These are phyloP conservation scores for Megalops cyprinoides DNA, from an alignment of 2,797 vertebrate genomes.

Conservation along the genomic window DNA sequence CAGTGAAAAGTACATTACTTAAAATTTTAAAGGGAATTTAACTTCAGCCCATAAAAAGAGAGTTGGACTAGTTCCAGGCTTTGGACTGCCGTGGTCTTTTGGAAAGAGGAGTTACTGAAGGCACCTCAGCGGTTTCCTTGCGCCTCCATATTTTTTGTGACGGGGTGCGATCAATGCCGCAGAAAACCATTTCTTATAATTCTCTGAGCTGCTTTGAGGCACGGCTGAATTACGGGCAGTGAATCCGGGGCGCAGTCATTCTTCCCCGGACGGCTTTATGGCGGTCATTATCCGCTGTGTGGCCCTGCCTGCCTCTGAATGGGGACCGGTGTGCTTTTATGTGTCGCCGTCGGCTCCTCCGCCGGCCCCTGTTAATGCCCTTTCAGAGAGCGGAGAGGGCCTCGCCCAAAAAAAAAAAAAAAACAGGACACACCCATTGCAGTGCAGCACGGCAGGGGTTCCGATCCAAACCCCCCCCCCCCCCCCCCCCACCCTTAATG, in stretches of 20 bases:
- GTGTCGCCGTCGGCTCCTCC: slow-evolving; percentile 85
- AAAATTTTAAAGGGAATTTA: slow-evolving; percentile 57
- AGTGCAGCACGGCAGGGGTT: background rate
- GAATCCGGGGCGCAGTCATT: slow-evolving; percentile 94
- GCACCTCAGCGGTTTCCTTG: slow-evolving; percentile 83
- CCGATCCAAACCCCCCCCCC: no score
- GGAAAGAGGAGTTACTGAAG: slow-evolving; percentile 77
- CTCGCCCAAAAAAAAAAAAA: slow-evolving; percentile 23
- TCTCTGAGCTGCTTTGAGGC: slow-evolving; percentile 96
- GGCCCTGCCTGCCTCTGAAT: slow-evolving; percentile 89
- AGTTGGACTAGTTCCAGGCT: slow-evolving; percentile 52
- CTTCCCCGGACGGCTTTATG: slow-evolving; percentile 97
- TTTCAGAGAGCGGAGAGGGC: slow-evolving; percentile 31
- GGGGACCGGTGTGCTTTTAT: slow-evolving; percentile 85
- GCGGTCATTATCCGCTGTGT: slow-evolving; percentile 99
- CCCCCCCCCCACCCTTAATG: no score
- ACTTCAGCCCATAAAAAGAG: slow-evolving; percentile 56
- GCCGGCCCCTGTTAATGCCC: slow-evolving; percentile 75
- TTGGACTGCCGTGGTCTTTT: slow-evolving; percentile 65
- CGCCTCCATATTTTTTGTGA: slow-evolving; percentile 89
- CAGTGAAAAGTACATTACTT: slow-evolving; percentile 54
- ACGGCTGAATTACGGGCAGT: slow-evolving; percentile 93
- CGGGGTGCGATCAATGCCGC: slow-evolving; percentile 91
- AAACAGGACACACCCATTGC: background rate
- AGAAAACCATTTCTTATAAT: slow-evolving; percentile 98